These are phyloP conservation scores for Lasioglossum marginatum DNA, from an alignment of 2,888 invertebrate species.

Conservation along the genomic window DNA sequence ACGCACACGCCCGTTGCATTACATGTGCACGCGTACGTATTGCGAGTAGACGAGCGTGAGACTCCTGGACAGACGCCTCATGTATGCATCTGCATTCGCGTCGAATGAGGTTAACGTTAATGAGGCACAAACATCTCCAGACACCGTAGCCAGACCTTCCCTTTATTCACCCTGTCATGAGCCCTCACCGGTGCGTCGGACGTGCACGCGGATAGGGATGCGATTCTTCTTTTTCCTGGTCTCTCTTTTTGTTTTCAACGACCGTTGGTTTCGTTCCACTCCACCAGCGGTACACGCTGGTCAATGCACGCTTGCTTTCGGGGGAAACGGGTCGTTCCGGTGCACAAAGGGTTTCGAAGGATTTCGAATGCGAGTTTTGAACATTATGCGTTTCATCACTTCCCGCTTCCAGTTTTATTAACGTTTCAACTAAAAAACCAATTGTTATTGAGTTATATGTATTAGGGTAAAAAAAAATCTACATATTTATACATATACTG, in stretches of 20 bases:
- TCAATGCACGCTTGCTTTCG: constrained; percentile 28
- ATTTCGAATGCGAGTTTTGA: neutral
- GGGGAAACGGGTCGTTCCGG: neutral
- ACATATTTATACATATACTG: too few species aligned
- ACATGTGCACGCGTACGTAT: constrained; percentile 1
- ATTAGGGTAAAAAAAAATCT: too few species aligned
- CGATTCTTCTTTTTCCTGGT: constrained; percentile 18
- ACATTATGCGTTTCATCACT: neutral
- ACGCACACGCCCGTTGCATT: neutral
- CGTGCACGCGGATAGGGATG: constrained; percentile 22
- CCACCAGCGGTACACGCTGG: constrained; percentile 22
- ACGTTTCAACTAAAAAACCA: too few species aligned
- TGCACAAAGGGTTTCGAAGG: neutral
- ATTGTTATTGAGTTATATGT: too few species aligned
- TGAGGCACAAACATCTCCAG: constrained; percentile 73
- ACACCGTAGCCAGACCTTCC: constrained; percentile 62
- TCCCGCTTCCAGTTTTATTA: neutral
- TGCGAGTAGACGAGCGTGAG: constrained; percentile 62
- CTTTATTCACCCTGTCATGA: constrained; percentile 62
- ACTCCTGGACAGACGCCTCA: constrained; percentile 64
- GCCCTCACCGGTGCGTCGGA: constrained; percentile 26
- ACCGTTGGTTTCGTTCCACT: constrained; percentile 42
- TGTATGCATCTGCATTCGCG: constrained; percentile 72
- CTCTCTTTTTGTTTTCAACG: constrained; percentile 23
- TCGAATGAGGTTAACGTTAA: constrained; percentile 77